These are phyloP conservation scores for Meloe dianella DNA, from an alignment of 2,888 invertebrate species.

Conservation along the genomic window DNA sequence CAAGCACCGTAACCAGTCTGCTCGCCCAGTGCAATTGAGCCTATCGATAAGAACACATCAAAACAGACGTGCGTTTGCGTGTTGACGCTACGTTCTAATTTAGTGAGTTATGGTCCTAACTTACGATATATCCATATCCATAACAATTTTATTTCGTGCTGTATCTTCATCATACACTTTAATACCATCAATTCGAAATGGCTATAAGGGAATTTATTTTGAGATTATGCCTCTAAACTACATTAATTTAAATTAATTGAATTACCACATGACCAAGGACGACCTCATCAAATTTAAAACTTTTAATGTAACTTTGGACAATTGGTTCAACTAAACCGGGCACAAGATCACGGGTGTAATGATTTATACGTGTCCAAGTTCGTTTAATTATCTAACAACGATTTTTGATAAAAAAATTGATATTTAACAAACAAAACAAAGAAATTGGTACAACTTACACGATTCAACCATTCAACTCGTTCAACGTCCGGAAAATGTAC, in stretches of 20 bases:
- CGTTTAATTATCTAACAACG: conserved; percentile 79
- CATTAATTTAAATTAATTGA: conserved; percentile 19
- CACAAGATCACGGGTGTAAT: conserved; percentile 81
- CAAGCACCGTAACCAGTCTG: too few relatives aligned
- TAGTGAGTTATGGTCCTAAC: conserved; percentile 53
- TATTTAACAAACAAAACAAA: conserved; percentile 16
- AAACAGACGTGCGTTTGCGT: too few relatives aligned
- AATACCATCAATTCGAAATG: conserved; percentile 90
- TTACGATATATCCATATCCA: conserved; percentile 94
- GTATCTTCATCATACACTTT: conserved; percentile 95
- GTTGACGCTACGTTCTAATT: too few relatives aligned
- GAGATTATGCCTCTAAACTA: conserved; percentile 10
- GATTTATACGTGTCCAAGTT: conserved; percentile 96
- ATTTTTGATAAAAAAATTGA: too few relatives aligned
- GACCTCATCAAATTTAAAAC: conserved; percentile 92
- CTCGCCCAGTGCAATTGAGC: too few relatives aligned
- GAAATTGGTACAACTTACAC: conserved; percentile 65
- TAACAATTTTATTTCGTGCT: conserved; percentile 90
- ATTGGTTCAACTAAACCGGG: conserved; percentile 85
- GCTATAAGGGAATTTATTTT: conserved; percentile 65
- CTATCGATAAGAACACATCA: too few relatives aligned
- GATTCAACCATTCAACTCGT: conserved; percentile 94
- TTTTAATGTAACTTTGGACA: conserved; percentile 80
- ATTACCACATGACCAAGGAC: conserved; percentile 91
- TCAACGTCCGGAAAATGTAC: conserved; percentile 95